Conservation (phyloP, 2,888 invertebrate species). For the Erebia palarica region DNA sequence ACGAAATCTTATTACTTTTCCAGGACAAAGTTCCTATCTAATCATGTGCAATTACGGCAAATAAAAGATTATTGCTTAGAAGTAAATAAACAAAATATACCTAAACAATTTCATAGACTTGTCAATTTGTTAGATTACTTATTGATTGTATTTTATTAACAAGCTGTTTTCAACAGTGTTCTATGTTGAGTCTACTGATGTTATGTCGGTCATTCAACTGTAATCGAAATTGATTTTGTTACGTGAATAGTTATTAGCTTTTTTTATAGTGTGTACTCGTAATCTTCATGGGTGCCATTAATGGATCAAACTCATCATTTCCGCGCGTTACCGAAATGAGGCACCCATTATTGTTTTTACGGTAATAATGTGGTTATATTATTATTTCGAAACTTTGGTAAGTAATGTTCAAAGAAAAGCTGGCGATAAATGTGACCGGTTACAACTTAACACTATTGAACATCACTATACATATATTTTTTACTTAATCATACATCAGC, state of each 20-base stretch:
- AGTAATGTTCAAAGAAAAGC: slow-evolving; percentile 4
- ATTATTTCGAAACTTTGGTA: slow-evolving; percentile 34
- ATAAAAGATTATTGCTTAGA: background rate
- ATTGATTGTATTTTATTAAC: background rate
- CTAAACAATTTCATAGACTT: background rate
- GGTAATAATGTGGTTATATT: slow-evolving; percentile 60
- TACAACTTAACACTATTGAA: background rate
- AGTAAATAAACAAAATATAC: background rate
- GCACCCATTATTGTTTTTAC: slow-evolving; percentile 64
- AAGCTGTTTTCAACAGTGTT: slow-evolving; percentile 3
- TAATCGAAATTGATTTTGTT: slow-evolving; percentile 72
- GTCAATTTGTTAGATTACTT: background rate
- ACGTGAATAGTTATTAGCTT: slow-evolving; percentile 70
- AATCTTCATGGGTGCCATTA: slow-evolving; percentile 67
- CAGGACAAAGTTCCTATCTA: slow-evolving; percentile 43
- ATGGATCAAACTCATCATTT: slow-evolving; percentile 61
- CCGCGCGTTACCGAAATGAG: slow-evolving; percentile 69
- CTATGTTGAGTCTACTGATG: background rate
- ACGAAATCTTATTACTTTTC: slow-evolving; percentile 73
- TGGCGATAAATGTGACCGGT: background rate
- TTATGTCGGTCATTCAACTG: slow-evolving; percentile 58
- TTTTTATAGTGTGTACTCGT: slow-evolving; percentile 74
- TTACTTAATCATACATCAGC: slow-evolving; percentile 8
- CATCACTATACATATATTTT: background rate
- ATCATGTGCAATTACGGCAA: slow-evolving; percentile 49